A percentile compares a stretch with the other conserved stretches of the same genome.
phyloP scores from a whole-genome alignment of 2,797 vertebrate species.

The Chaunax sp. region DNA sequence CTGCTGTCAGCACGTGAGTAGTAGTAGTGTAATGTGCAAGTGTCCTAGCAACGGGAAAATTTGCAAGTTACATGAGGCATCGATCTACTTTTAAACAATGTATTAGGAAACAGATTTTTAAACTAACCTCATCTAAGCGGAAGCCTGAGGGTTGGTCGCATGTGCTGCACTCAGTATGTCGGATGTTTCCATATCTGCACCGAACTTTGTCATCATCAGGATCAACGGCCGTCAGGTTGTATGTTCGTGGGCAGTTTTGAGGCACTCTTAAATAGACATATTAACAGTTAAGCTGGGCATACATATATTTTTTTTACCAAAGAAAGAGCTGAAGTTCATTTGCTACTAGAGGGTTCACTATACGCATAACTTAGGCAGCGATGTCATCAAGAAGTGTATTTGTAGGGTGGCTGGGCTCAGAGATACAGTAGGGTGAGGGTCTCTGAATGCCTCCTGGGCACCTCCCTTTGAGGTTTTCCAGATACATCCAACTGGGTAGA shows the following conservation, averaged over 20 bases:
- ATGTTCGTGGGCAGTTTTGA: conserved; percentile 69
- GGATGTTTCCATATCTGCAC: conserved; percentile 54
- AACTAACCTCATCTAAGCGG: conserved; percentile 57
- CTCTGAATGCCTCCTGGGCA: too few relatives aligned
- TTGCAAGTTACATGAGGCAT: not conserved
- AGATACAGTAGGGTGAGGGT: too few relatives aligned
- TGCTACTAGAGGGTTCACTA: too few relatives aligned
- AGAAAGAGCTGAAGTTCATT: too few relatives aligned
- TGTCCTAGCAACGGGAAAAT: conserved; percentile 32
- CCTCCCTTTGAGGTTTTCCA: too few relatives aligned
- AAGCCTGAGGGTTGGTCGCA: conserved; percentile 62
- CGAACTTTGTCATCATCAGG: conserved; percentile 70
- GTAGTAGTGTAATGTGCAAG: conserved; percentile 58
- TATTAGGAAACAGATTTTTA: not conserved
- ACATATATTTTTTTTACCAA: too few relatives aligned
- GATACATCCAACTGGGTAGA: too few relatives aligned
- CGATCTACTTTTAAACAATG: too few relatives aligned
- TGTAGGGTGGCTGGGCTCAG: too few relatives aligned
- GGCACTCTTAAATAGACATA: conserved; percentile 57
- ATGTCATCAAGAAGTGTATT: too few relatives aligned
- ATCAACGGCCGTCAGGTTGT: conserved; percentile 62
- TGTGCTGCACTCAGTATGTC: not conserved
- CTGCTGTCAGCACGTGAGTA: rapidly evolving
- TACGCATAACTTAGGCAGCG: too few relatives aligned
- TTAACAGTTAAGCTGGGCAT: not conserved